Percentiles rank a stretch among this genome's conserved stretches.
Conservation (phyloP, 2,888 invertebrate genomes). For the Galerucella calmariensis region DNA sequence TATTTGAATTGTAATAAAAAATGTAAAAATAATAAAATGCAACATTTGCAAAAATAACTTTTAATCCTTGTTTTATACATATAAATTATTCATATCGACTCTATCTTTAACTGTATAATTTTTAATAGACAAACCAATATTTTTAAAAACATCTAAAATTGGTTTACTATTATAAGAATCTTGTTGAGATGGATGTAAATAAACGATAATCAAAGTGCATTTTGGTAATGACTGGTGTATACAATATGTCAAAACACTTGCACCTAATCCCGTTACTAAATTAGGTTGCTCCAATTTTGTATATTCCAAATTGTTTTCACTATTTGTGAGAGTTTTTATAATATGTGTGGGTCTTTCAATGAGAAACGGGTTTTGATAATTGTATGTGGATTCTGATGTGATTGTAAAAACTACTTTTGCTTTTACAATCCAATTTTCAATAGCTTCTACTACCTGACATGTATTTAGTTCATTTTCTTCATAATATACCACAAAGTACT, state of each 20-base stretch:
- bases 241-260: slow-evolving; percentile 59
- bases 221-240: slow-evolving; percentile 49
- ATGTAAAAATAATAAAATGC: background rate
- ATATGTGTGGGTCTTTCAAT: slow-evolving; percentile 51
- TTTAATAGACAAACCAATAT: slow-evolving; percentile 46
- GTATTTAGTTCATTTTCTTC: slow-evolving; percentile 46
- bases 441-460: slow-evolving; percentile 56
- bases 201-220: slow-evolving; percentile 58
- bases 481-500: slow-evolving; percentile 47
- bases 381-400: slow-evolving; percentile 54
- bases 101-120: slow-evolving; percentile 37
- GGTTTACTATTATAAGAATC: slow-evolving; percentile 59
- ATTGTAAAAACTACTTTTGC: slow-evolving; percentile 55
- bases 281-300: slow-evolving; percentile 59
- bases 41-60: background rate
- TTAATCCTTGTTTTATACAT: slow-evolving; percentile 46
- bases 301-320: slow-evolving; percentile 44
- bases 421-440: slow-evolving; percentile 54
- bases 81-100: slow-evolving; percentile 49
- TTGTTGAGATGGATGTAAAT: slow-evolving; percentile 57
- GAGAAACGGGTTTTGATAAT: slow-evolving; percentile 54
- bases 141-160: slow-evolving; percentile 52
- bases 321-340: slow-evolving; percentile 52
- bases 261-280: slow-evolving; percentile 59
- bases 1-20: no score